These are phyloP conservation scores for Ochotona princeps DNA, from an alignment of 2,113 vertebrate species.

Conservation along the genomic window DNA sequence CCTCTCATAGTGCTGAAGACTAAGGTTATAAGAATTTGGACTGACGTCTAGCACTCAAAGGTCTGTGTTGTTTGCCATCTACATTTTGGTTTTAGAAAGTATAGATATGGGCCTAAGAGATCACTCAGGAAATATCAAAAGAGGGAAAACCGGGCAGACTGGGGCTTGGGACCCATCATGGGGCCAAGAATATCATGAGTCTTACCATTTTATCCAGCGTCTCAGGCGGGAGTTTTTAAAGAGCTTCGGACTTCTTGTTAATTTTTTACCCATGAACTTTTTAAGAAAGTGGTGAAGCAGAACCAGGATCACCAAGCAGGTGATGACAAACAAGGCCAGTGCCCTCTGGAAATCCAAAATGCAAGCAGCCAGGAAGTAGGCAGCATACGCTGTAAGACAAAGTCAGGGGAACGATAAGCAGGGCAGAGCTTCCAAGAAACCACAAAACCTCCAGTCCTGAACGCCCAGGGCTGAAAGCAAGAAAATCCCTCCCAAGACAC, in stretches of 20 bases:
- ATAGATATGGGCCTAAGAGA: neutral
- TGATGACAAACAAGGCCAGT: conserved; percentile 91
- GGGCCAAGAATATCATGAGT: neutral
- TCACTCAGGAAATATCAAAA: neutral
- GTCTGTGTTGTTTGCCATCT: neutral
- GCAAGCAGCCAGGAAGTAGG: conserved; percentile 93
- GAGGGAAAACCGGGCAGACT: neutral
- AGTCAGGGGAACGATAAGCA: neutral
- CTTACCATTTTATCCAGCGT: conserved; percentile 90
- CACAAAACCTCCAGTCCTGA: neutral
- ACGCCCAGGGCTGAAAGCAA: neutral
- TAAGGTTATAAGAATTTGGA: neutral
- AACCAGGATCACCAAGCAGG: conserved; percentile 85
- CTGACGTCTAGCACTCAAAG: neutral
- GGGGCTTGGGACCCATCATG: neutral
- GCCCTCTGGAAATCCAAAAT: conserved; percentile 92
- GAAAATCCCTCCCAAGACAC: neutral
- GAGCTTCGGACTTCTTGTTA: conserved; percentile 85
- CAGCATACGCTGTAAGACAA: conserved; percentile 88
- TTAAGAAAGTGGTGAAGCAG: conserved; percentile 86
- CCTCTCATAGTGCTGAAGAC: neutral
- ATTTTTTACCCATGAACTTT: conserved; percentile 85
- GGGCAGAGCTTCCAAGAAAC: neutral
- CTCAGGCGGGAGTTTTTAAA: conserved; percentile 80
- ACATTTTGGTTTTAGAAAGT: neutral